Evolutionary conservation across 2,797 vertebrate genomes (phyloP).

Genomic region (Gambusia yucatana): DNA sequence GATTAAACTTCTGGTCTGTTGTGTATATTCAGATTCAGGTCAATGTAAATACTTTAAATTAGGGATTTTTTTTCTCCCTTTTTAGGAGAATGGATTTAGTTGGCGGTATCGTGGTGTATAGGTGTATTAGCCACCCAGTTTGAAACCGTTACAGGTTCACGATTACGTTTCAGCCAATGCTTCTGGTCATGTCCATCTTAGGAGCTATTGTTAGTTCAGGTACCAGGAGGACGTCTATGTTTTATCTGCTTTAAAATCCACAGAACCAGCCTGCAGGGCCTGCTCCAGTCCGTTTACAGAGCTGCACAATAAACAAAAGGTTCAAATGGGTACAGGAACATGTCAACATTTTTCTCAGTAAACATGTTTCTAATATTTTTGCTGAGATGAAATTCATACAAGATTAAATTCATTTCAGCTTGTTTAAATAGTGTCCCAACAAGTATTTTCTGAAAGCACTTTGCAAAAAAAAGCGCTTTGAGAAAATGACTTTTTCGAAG

Average conservation of each 20-base stretch:
- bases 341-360: neutral
- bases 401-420: neutral
- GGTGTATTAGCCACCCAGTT: neutral
- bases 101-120: too few relatives aligned
- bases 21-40: neutral
- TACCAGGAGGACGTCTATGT: neutral
- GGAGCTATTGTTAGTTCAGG: neutral
- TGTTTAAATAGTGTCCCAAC: neutral
- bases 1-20: conserved; percentile 1
- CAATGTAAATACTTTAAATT: neutral
- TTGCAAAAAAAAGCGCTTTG: neutral
- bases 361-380: neutral
- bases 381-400: neutral
- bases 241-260: too few relatives aligned
- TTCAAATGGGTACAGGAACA: neutral
- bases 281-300: too few relatives aligned
- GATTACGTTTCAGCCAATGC: neutral
- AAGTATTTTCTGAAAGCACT: neutral
- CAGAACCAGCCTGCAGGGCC: too few relatives aligned
- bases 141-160: neutral
- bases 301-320: too few relatives aligned
- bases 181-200: neutral
- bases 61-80: neutral
- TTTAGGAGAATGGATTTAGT: neutral
- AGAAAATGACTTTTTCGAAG: too few relatives aligned